Base-by-base conservation (phyloP, 2,113 vertebrate species). In the Tachysurus fulvidraco region DNA sequence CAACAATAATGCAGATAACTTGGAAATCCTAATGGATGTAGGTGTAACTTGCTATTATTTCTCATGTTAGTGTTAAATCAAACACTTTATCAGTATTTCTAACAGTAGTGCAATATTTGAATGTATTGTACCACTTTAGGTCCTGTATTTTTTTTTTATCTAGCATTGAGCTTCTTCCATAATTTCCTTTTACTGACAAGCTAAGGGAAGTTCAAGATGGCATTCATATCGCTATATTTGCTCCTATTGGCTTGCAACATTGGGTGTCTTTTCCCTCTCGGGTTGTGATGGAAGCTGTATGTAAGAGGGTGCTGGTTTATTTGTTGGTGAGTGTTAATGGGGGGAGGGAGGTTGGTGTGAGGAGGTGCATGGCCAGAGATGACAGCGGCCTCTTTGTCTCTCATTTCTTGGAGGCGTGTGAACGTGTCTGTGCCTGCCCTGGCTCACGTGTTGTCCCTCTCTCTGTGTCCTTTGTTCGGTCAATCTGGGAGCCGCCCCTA, bases 301-400 rank as follows among this genome's bases (percentile, higher is more conserved):
- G 73, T 76, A 28, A 44, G 78, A 82, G 52, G 21, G 59, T 36
- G 41, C 52, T 59, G 50, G 82, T 67, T 87, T 86, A 79, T 88
- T 74, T 88, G 88, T 83, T 73, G 78, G 71, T 85, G 74, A 76
- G 73, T 76, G 85, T 81, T 54, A 12, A 57, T 76, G 81, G 85
- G 83, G 85, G 73, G 86, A 19, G 85, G 76, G 67, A 36, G 67
- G 41, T 86, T 30, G 77, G 77, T 64, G 84, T 79, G 85, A 57
- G 88, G 69, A 80, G 50, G 59, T 28, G 81, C 86, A 78, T 73
- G 85, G 92, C 84, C 83, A 64, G 71, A 36, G 88, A 87, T 91
- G 89, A 93, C 91, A 90, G 91, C 90, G 81, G 89, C 69, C 85
- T 65, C 90, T 93, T 93, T 93, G 92, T 93, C 90, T 90, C 79